Evolutionary conservation across 2,797 vertebrate species (phyloP), one percentile per base, ranked within the genome.

Genomic region (Lutjanus campechanus): DNA sequence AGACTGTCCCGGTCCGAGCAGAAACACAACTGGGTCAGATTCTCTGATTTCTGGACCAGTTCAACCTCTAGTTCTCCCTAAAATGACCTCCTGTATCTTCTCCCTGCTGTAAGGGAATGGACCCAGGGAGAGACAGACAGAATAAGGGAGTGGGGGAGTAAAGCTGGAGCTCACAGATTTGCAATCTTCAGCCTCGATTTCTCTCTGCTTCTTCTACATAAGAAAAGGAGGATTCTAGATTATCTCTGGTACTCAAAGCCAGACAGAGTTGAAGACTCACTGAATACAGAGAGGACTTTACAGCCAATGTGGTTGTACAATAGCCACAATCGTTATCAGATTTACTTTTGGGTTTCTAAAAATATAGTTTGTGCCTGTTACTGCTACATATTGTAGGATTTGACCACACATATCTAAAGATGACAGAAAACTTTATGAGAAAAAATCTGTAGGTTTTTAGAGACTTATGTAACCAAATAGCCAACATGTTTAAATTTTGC

Each of bases 171-270:
- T 90, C 88, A 80, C 80, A 93, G 90, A 93, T 94, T 93, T 94
- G 90, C 84, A 88, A 90, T 91, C 90, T 85, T 87, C 83, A 83
- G 79, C 84, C 81, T 90, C 66, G 81, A 92, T 89, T 95, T 88
- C 88, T 83, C 72, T 90, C 76, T 75, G 83, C 81, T 88, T 93
- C 92, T 89, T 92, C 91, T 91, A 90, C 86, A 91, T 90, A 91
- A 93, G 92, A 96, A 96, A 95, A 93, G 91, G 78, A 79, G 89
- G 93, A 94, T 95, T 95, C 91, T 84, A 93, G 93, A 95, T 96
- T 95, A 95, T 94, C 91, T 90, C 91, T 86, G 85, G 86, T 92
- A 89, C 92, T 93, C 91, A 91, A 86, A 91, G 84, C 82, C 89
- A 84, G 81, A 69, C 60, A 90, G 92, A 92, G 92, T 78, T 90